Conservation (phyloP, 2,113 vertebrate genomes). For the Hemibagrus wyckioides region DNA sequence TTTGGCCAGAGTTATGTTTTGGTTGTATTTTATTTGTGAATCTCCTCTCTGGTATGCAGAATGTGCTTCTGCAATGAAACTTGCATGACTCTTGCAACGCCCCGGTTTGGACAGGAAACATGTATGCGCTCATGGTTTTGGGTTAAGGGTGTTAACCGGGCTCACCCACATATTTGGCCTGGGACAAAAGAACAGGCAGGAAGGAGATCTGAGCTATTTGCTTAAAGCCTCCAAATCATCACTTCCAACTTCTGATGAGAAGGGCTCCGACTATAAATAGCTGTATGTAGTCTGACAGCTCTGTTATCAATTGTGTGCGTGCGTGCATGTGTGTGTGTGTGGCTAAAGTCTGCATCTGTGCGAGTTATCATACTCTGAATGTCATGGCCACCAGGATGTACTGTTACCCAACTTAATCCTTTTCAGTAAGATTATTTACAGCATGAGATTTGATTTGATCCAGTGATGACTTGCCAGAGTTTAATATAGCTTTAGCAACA, state of each 20-base stretch:
- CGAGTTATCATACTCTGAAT: not conserved
- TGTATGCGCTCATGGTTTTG: slow-evolving; percentile 62
- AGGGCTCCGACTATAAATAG: slow-evolving; percentile 53
- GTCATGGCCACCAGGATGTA: not conserved
- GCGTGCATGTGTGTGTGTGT: not conserved
- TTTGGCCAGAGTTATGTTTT: not conserved
- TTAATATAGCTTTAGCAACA: not conserved
- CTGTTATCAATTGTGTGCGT: not conserved
- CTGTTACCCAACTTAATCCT: not conserved
- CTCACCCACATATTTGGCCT: slow-evolving; percentile 77
- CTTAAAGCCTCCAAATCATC: slow-evolving; percentile 59
- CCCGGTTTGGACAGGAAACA: slow-evolving; percentile 60
- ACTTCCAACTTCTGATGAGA: slow-evolving; percentile 48
- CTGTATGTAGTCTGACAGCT: not conserved
- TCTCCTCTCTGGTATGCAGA: slow-evolving; percentile 8
- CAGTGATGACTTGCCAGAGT: not conserved
- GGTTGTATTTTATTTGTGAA: slow-evolving; percentile 11
- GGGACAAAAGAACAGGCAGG: slow-evolving; percentile 69
- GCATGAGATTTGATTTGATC: slow-evolving; percentile 1
- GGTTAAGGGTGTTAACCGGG: slow-evolving; percentile 76
- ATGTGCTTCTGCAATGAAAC: slow-evolving; percentile 4
- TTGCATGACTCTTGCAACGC: slow-evolving; percentile 50
- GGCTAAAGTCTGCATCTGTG: not conserved
- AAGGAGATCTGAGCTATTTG: slow-evolving; percentile 63
- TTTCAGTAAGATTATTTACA: not conserved